Evolutionary conservation across 2,113 vertebrate genomes (phyloP).

Genomic region (Sterrhoptilus dennistouni): DNA sequence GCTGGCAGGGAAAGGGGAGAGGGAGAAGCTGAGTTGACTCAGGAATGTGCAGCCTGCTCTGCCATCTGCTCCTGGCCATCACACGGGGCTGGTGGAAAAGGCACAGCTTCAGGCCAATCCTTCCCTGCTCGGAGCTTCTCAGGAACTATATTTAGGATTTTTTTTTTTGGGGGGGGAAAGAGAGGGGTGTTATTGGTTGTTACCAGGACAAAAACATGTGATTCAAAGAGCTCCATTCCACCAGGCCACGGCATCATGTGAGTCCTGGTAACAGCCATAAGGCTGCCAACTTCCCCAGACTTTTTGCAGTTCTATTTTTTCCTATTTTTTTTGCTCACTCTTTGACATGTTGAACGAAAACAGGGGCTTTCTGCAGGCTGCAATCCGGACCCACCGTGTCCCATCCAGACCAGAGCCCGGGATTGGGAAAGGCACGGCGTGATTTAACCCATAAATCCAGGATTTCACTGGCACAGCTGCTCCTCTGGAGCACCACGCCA

Average conservation of each 20-base stretch:
- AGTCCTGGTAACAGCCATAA: neutral
- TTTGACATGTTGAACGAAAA: accelerated
- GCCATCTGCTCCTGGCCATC: constrained; percentile 34
- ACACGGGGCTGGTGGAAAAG: neutral
- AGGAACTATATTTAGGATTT: neutral
- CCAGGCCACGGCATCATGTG: neutral
- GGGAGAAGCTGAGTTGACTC: neutral
- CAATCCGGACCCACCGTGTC: neutral
- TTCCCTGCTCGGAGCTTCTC: neutral
- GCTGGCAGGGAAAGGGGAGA: neutral
- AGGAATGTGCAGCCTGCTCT: neutral
- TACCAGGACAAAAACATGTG: constrained; percentile 38
- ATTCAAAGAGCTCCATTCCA: neutral
- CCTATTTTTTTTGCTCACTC: neutral
- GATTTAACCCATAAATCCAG: constrained; percentile 30
- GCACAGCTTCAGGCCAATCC: neutral
- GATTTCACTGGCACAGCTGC: constrained; percentile 42
- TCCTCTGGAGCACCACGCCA: neutral
- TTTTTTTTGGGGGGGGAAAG: neutral
- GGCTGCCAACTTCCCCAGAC: neutral
- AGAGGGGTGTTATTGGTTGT: neutral
- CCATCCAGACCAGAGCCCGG: neutral
- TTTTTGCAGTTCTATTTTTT: neutral
- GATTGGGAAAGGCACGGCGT: neutral
- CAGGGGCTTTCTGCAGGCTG: neutral